Conservation (phyloP, 2,888 invertebrate genomes). For the Apodemia mormo region DNA sequence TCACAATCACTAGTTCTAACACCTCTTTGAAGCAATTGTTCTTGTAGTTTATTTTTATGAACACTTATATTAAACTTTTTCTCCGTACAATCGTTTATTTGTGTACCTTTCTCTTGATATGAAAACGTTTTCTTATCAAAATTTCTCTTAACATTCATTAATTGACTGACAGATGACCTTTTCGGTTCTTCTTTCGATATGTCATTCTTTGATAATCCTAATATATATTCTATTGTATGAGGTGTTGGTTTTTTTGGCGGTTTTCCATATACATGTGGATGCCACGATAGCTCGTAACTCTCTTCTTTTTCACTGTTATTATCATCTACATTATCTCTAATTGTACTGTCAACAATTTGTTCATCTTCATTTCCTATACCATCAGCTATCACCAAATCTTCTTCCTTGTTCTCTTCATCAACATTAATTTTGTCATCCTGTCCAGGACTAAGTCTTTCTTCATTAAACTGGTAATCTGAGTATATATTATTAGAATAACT, state of each 20-base stretch:
- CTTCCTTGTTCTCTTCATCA: conserved; percentile 56
- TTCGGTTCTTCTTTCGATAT: conserved; percentile 45
- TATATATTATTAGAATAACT: conserved; percentile 41
- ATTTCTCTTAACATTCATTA: conserved; percentile 64
- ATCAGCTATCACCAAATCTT: conserved; percentile 53
- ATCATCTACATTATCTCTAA: conserved; percentile 40
- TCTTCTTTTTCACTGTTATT: conserved; percentile 47
- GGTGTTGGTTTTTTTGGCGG: conserved; percentile 92
- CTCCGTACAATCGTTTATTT: conserved; percentile 58
- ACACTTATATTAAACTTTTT: conserved; percentile 56
- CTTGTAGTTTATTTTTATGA: conserved; percentile 69
- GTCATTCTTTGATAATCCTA: conserved; percentile 79
- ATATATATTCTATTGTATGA: conserved; percentile 93
- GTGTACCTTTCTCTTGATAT: conserved; percentile 58
- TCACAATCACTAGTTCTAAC: conserved; percentile 68
- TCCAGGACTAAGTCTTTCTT: conserved; percentile 51
- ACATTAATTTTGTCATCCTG: conserved; percentile 59
- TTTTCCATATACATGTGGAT: conserved; percentile 93
- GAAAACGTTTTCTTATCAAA: conserved; percentile 51
- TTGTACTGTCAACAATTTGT: conserved; percentile 35
- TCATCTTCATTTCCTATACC: conserved; percentile 41
- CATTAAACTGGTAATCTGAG: conserved; percentile 39
- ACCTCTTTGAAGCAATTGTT: conserved; percentile 66
- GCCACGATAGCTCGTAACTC: conserved; percentile 84
- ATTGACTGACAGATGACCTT: conserved; percentile 51